Base-by-base conservation (phyloP, 2,797 vertebrate species). In the Sebastes baramenuke region DNA sequence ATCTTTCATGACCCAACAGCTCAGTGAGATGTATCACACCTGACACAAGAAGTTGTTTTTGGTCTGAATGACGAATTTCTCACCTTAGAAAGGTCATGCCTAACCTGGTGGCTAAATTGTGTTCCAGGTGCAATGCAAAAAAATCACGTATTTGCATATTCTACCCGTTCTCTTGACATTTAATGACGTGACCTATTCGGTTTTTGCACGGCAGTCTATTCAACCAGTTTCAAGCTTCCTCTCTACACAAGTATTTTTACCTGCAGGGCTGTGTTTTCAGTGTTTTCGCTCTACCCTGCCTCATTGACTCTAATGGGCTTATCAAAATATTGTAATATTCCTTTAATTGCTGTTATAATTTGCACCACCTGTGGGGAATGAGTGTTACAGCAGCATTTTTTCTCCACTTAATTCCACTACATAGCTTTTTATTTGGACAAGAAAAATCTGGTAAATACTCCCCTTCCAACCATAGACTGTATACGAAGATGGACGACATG, bases 251-350 rank as follows among this genome's bases (percentile, higher is more conserved):
- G 69, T 67, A 80, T 70, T 87, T 91, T 89, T 89, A 93, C 91
- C 93, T 94, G 92, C 90, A 81, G 92, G 90, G 89, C 72, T 82
- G 67, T 82, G 89, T 92, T 93, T 94, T 94, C 86, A 75, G 58
- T 87, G 80, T 89, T 91, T 94, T 90, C 84, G 49, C 89, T 92
- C 90, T 74, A 77, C 85, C 90, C 87, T 94, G 94, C 93, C 90
- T 94, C 94, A 92, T 92, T 94, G 93, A 94, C 84, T 93, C 87
- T 82, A 92, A 93, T 93, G 91, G 93, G 91, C 92, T 95, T 94
- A 18, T 1, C 46, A 4, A 52, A 52, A 52, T 20, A n/a, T 52
- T 52, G 46, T n/a, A 52, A 0, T 54, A 54, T n/a, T 54, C 20
- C 49, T n/a, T n/a, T n/a, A 52, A 52, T 52, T 52, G 8, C 18